Percentiles rank a stretch among this genome's conserved stretches.
phyloP scores from a whole-genome alignment of 2,113 vertebrate species.

The Entelurus aequoreus region DNA sequence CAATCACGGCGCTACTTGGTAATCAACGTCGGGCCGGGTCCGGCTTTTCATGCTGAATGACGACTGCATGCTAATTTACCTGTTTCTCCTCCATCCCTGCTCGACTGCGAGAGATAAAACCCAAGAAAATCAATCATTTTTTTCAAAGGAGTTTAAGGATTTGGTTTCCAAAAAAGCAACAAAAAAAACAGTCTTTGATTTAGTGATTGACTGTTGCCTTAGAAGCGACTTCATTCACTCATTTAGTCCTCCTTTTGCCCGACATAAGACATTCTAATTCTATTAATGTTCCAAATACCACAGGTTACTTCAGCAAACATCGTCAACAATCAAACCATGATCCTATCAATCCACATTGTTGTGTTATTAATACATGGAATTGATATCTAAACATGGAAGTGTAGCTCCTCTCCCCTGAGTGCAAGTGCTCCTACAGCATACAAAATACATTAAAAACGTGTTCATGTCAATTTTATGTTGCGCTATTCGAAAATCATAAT shows the following conservation, averaged over 20 bases:
- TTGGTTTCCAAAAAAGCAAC: background rate
- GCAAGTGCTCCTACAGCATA: too few species aligned
- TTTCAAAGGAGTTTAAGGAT: background rate
- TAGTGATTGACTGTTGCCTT: background rate
- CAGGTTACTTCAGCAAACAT: background rate
- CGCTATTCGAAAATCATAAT: too few species aligned
- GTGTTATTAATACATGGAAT: too few species aligned
- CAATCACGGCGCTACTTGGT: background rate
- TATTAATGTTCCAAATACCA: background rate
- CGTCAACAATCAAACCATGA: too few species aligned
- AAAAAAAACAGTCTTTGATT: background rate
- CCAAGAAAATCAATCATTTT: conserved; percentile 5
- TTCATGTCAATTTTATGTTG: too few species aligned
- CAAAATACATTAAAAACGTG: too few species aligned
- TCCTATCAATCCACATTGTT: too few species aligned
- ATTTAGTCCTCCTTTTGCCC: background rate
- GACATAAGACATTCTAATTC: background rate
- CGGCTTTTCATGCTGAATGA: conserved; percentile 1
- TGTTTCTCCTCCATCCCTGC: background rate
- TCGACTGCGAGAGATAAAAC: background rate
- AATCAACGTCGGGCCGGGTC: background rate
- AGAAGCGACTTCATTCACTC: too few species aligned
- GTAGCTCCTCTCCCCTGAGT: too few species aligned
- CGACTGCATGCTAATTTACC: conserved; percentile 6
- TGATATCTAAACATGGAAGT: too few species aligned